A percentile compares a stretch with the other conserved stretches of the same genome.
phyloP scores from a whole-genome alignment of 2,888 invertebrate species.

The Conomelus anceps region DNA sequence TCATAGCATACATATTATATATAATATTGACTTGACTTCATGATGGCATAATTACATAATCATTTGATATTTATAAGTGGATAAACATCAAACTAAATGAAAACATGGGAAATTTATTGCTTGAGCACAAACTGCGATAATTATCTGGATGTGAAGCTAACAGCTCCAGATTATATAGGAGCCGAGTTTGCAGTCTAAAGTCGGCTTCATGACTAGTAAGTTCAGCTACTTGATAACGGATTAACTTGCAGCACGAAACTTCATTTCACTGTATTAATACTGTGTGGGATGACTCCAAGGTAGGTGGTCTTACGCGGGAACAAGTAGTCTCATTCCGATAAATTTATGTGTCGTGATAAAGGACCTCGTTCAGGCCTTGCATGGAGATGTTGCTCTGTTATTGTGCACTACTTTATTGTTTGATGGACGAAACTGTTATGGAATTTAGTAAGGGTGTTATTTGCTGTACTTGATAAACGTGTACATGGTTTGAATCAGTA shows the following conservation, averaged over 20 bases:
- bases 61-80: neutral
- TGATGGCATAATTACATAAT: neutral
- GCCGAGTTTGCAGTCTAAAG: neutral
- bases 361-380: neutral
- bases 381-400: neutral
- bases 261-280: neutral
- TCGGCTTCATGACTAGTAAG: neutral
- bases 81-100: neutral
- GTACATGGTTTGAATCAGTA: neutral
- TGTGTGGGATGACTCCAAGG: neutral
- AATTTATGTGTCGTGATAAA: neutral
- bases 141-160: neutral
- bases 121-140: neutral
- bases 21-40: no score
- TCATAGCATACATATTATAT: no score
- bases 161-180: neutral
- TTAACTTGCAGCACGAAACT: neutral
- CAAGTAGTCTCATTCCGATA: neutral
- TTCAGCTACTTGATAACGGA: neutral
- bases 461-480: neutral
- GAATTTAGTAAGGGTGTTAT: neutral
- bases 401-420: neutral
- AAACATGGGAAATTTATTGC: neutral
- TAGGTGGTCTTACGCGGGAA: neutral
- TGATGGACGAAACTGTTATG: neutral